A percentile compares a stretch with the other conserved stretches of the same genome.
phyloP scores from a whole-genome alignment of 2,888 invertebrate species.

The Andrena fulva region DNA sequence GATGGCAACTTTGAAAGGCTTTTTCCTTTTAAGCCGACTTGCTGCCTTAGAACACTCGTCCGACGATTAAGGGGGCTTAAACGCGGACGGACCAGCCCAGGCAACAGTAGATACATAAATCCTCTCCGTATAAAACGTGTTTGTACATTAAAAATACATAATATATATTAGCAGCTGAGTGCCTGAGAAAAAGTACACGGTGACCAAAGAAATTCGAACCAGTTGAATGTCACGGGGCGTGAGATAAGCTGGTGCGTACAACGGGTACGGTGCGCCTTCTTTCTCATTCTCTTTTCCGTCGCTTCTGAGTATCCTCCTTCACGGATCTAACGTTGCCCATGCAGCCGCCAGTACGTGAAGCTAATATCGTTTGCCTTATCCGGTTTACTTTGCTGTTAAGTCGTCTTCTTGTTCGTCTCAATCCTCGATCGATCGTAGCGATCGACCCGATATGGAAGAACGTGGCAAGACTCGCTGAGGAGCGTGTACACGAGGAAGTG shows the following conservation, averaged over 20 bases:
- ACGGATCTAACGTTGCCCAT: conserved; percentile 35
- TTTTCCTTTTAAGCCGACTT: background rate
- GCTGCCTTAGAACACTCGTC: conserved; percentile 38
- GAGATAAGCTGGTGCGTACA: conserved; percentile 51
- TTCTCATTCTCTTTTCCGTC: background rate
- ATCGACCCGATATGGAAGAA: conserved; percentile 65
- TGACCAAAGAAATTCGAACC: conserved; percentile 20
- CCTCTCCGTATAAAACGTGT: conserved; percentile 38
- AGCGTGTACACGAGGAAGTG: conserved; percentile 48
- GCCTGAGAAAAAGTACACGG: conserved; percentile 23
- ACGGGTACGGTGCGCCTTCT: conserved; percentile 49
- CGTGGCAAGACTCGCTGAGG: conserved; percentile 73
- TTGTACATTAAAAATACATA: conserved; percentile 34
- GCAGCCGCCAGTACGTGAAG: conserved; percentile 30
- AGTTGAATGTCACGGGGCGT: conserved; percentile 16
- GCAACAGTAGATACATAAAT: conserved; percentile 41
- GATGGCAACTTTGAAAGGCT: conserved; percentile 25
- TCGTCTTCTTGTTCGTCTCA: conserved; percentile 36
- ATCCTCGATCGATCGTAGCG: conserved; percentile 37
- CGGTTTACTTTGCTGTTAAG: conserved; percentile 48
- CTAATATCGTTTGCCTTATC: no score
- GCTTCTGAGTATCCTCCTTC: no score
- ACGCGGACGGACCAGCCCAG: conserved; percentile 67
- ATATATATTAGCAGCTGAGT: conserved; percentile 29
- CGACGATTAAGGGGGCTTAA: conserved; percentile 42